Conservation (phyloP, 2,888 invertebrate genomes). For the Caenorhabditis japonica region DNA sequence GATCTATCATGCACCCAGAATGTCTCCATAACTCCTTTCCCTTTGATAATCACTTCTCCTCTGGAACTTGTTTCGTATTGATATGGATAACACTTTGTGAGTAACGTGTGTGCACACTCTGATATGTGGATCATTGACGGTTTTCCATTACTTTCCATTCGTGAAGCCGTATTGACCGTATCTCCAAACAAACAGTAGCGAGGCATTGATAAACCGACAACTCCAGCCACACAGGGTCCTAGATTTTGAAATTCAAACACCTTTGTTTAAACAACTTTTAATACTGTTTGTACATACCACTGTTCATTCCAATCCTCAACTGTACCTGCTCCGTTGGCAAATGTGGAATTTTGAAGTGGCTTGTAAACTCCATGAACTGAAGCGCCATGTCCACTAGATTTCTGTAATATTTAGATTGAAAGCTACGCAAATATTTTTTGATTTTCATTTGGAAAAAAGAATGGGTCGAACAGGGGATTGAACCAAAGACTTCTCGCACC, state of each 20-base stretch:
- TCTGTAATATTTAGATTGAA: conserved; percentile 6
- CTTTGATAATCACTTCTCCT: conserved; percentile 69
- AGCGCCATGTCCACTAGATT: conserved; percentile 46
- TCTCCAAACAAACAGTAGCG: conserved; percentile 72
- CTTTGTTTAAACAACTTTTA: too few relatives aligned
- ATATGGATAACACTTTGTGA: conserved; percentile 57
- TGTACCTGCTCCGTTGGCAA: conserved; percentile 66
- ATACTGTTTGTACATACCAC: conserved; percentile 21
- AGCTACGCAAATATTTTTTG: background rate
- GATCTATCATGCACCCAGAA: conserved; percentile 31
- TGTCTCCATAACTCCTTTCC: conserved; percentile 14
- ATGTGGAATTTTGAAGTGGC: conserved; percentile 63
- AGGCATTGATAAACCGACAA: conserved; percentile 70
- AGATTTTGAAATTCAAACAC: background rate
- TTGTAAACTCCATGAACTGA: conserved; percentile 55
- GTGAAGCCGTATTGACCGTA: conserved; percentile 70
- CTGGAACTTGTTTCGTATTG: conserved; percentile 66
- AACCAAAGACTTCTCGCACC: background rate
- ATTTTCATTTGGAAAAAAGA: background rate
- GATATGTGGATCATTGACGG: conserved; percentile 66
- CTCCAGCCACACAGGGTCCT: conserved; percentile 56
- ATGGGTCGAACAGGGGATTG: too few relatives aligned
- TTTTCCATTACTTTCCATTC: conserved; percentile 73
- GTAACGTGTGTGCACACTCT: conserved; percentile 54
- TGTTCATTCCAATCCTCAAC: conserved; percentile 70